Percentiles rank a stretch among this genome's conserved stretches.
Conservation (phyloP, 2,113 vertebrate genomes). For the Sterrhoptilus dennistouni region DNA sequence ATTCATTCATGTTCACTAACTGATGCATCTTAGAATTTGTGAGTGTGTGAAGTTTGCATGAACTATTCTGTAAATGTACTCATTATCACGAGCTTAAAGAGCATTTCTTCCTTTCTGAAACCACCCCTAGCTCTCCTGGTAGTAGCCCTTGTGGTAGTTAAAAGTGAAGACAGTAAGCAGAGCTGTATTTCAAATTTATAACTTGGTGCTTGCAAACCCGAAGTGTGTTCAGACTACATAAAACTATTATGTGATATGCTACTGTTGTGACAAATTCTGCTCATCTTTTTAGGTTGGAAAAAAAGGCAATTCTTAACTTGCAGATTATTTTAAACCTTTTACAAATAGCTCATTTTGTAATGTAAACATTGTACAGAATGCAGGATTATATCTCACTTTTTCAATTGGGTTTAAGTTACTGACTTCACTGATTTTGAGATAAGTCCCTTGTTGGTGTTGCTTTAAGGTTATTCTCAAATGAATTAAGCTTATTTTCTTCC, state of each 20-base stretch:
- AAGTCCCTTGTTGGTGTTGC: not conserved
- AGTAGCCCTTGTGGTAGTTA: constrained; percentile 4
- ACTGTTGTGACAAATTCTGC: not conserved
- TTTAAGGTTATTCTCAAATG: not conserved
- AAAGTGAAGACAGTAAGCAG: constrained; percentile 34
- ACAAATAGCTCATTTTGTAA: constrained; percentile 2
- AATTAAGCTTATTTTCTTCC: not conserved
- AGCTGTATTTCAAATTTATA: constrained; percentile 17
- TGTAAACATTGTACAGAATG: not conserved
- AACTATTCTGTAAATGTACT: constrained; percentile 50
- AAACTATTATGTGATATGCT: not conserved
- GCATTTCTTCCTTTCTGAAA: constrained; percentile 19
- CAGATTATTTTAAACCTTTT: not conserved
- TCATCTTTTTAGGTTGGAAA: not conserved
- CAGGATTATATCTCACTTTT: not conserved
- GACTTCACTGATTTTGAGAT: not conserved
- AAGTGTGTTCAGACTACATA: not conserved
- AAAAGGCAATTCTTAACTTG: constrained; percentile 8
- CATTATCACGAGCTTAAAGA: constrained; percentile 33
- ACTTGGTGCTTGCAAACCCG: not conserved
- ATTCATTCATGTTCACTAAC: constrained; percentile 81
- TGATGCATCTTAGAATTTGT: constrained; percentile 68
- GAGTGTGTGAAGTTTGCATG: constrained; percentile 74
- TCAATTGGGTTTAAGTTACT: not conserved
- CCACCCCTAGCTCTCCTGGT: not conserved